Conservation (phyloP, 2,797 vertebrate species). For the Sylvilagus floridanus region DNA sequence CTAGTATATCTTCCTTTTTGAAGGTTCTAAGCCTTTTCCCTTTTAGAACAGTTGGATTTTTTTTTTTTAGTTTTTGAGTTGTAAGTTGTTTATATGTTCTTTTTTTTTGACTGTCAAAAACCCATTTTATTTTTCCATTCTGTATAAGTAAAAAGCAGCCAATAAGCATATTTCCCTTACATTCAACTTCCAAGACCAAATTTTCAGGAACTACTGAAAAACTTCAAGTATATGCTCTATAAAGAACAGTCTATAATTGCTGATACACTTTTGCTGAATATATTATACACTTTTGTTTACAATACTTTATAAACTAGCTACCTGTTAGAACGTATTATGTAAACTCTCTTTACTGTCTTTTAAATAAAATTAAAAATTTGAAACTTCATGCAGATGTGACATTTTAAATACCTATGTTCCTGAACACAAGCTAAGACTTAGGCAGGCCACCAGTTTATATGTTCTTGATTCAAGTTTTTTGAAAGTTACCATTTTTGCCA, state of each 20-base stretch:
- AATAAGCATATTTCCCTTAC: no score
- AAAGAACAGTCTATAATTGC: slow-evolving; percentile 45
- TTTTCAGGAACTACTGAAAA: no score
- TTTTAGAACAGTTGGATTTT: no score
- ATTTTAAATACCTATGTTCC: slow-evolving; percentile 54
- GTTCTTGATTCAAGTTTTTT: no score
- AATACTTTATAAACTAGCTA: slow-evolving; percentile 46
- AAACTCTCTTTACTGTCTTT: slow-evolving; percentile 60
- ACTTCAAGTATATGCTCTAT: background rate
- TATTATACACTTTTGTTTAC: slow-evolving; percentile 11
- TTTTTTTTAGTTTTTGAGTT: no score
- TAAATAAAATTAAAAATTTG: slow-evolving; percentile 36
- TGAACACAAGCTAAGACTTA: slow-evolving; percentile 64
- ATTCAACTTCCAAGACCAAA: no score
- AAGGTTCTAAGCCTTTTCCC: no score
- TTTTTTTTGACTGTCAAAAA: background rate
- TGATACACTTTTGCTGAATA: background rate
- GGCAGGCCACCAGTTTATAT: background rate
- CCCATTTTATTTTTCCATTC: slow-evolving; percentile 52
- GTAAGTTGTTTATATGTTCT: no score
- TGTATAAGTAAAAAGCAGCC: no score
- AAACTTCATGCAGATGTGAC: slow-evolving; percentile 63
- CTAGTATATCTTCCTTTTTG: no score
- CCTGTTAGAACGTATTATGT: slow-evolving; percentile 29
- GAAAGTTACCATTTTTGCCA: no score